These are phyloP conservation scores for Oreochromis spilurus DNA, from an alignment of 2,113 vertebrate genomes.

Conservation along the genomic window DNA sequence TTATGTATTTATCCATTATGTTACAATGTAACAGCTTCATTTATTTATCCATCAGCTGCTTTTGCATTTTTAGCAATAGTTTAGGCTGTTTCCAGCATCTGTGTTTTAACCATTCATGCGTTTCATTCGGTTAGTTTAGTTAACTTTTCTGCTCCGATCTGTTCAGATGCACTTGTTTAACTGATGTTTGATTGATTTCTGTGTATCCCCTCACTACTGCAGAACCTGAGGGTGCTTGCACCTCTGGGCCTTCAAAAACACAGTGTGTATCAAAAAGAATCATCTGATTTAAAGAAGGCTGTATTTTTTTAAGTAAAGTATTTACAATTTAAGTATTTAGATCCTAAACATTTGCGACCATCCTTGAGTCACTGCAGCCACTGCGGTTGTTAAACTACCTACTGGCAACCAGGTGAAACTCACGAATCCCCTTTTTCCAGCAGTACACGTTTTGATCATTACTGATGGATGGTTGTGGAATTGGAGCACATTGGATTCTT, in stretches of 20 bases:
- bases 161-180: not conserved
- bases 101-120: accelerated
- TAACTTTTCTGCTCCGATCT: not conserved
- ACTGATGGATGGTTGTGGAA: not conserved
- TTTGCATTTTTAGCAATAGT: not conserved
- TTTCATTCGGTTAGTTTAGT: not conserved
- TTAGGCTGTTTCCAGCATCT: not conserved
- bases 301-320: not conserved
- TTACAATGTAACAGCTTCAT: not conserved
- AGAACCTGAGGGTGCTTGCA: not conserved
- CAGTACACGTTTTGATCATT: not conserved
- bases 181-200: not conserved
- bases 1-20: not conserved
- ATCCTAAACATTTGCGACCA: not conserved
- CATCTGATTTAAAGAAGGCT: not conserved
- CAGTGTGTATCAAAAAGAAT: not conserved
- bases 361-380: not conserved
- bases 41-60: not conserved
- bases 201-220: not conserved
- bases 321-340: not conserved
- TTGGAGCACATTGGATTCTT: not conserved
- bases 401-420: accelerated
- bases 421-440: not conserved
- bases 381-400: not conserved
- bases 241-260: not conserved